These are phyloP conservation scores for Lagodon rhomboides DNA, from an alignment of 2,797 vertebrate species.

Conservation along the genomic window DNA sequence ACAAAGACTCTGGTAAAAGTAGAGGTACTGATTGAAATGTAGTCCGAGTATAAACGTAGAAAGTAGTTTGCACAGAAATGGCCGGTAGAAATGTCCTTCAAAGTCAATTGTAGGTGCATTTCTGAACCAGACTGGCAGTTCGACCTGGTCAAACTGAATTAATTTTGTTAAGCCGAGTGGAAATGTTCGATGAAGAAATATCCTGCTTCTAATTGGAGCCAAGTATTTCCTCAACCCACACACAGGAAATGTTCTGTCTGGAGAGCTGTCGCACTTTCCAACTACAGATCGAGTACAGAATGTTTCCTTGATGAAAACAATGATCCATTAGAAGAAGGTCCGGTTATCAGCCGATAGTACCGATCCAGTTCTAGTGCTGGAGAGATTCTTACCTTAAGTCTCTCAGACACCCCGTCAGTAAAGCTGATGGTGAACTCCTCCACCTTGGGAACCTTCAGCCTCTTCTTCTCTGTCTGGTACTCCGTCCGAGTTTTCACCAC, in stretches of 20 bases:
- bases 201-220: conserved; percentile 21
- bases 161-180: conserved; percentile 1
- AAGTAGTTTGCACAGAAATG: too few relatives aligned
- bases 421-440: conserved; percentile 99
- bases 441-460: conserved; percentile 97
- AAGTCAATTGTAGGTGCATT: background rate
- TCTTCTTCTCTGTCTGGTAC: conserved; percentile 98
- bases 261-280: background rate
- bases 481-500: conserved; percentile 99
- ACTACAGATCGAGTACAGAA: background rate
- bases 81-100: too few relatives aligned
- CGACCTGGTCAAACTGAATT: conserved; percentile 19
- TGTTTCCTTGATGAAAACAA: background rate
- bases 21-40: too few relatives aligned
- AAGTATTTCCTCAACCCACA: conserved; percentile 14
- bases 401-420: conserved; percentile 92
- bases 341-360: background rate
- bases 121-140: conserved; percentile 18
- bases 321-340: background rate
- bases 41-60: too few relatives aligned
- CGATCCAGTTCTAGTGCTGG: background rate
- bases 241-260: background rate
- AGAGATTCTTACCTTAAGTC: conserved; percentile 88
- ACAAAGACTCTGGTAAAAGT: too few relatives aligned
- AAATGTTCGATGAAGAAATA: conserved; percentile 40